Evolutionary conservation across 2,797 vertebrate genomes (phyloP).

Genomic region (Hephaestus fuliginosus): DNA sequence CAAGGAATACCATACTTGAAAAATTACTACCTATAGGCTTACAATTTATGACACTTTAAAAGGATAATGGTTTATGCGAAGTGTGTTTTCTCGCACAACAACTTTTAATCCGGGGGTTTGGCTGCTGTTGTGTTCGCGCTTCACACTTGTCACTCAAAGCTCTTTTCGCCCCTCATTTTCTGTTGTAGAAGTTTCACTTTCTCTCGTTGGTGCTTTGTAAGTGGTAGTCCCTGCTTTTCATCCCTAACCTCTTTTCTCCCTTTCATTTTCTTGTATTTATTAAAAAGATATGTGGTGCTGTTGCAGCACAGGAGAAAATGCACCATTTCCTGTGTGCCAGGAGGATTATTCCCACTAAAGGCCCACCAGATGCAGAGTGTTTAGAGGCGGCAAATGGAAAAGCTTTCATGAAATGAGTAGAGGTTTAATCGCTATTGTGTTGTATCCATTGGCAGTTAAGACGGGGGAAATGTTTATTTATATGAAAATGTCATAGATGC

Average conservation of each 20-base stretch:
- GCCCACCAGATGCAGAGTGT: slow-evolving; percentile 1
- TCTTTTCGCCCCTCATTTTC: not conserved
- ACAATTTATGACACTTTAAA: not conserved
- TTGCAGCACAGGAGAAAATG: slow-evolving; percentile 1
- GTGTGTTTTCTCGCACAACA: not conserved
- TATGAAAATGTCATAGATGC: slow-evolving; percentile 31
- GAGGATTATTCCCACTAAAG: slow-evolving; percentile 52
- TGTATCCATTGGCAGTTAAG: slow-evolving; percentile 27
- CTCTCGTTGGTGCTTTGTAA: not conserved
- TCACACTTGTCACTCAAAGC: not conserved
- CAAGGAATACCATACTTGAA: not conserved
- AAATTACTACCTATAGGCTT: not conserved
- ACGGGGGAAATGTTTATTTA: slow-evolving; percentile 36
- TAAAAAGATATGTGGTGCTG: not conserved
- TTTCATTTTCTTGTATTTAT: not conserved
- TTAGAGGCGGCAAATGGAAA: slow-evolving; percentile 46
- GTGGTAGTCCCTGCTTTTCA: not conserved
- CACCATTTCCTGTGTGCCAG: slow-evolving; percentile 3
- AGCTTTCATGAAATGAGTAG: slow-evolving; percentile 42
- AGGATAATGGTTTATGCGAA: not conserved
- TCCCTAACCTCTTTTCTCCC: slow-evolving; percentile 2
- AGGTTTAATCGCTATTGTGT: slow-evolving; percentile 54
- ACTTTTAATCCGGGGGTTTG: not conserved
- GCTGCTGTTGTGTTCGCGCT: not conserved
- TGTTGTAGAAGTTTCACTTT: slow-evolving; percentile 1